A percentile compares a stretch with the other conserved stretches of the same genome.
Conservation (phyloP, 2,797 vertebrate species). For the Bradypodion pumilum region DNA sequence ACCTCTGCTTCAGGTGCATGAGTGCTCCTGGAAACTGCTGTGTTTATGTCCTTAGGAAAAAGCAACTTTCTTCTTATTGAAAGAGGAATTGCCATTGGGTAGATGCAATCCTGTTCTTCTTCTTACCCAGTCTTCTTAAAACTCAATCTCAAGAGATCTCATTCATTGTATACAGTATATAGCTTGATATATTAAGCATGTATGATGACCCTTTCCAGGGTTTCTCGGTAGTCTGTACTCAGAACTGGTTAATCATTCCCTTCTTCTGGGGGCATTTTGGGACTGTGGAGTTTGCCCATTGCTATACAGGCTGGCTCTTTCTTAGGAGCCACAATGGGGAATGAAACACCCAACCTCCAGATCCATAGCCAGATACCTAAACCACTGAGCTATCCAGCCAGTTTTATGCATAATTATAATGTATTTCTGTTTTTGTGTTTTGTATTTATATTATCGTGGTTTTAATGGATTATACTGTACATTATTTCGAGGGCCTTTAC, state of each 20-base stretch:
- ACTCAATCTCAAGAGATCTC: background rate
- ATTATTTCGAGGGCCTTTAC: background rate
- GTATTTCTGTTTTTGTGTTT: background rate
- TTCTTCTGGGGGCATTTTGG: too few species aligned
- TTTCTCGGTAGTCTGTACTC: too few species aligned
- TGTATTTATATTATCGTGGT: background rate
- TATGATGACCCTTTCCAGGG: too few species aligned
- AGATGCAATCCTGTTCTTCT: background rate
- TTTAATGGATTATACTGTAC: background rate
- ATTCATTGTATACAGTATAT: conserved; percentile 15
- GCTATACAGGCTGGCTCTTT: too few species aligned
- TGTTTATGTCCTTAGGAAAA: background rate
- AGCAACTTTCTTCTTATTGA: background rate
- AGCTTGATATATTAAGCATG: too few species aligned
- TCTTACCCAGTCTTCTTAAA: background rate
- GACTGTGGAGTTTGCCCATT: too few species aligned
- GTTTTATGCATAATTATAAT: too few species aligned
- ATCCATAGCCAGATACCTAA: too few species aligned
- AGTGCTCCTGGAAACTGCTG: background rate
- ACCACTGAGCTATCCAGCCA: too few species aligned
- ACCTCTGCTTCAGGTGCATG: background rate
- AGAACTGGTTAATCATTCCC: too few species aligned
- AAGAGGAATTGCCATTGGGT: background rate
- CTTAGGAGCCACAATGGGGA: too few species aligned
- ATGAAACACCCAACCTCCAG: too few species aligned